Percentiles rank a stretch among this genome's conserved stretches.
Evolutionary conservation across 1,140 invertebrate species (phyloP).

Genomic region (Choristoneura fumiferana): DNA sequence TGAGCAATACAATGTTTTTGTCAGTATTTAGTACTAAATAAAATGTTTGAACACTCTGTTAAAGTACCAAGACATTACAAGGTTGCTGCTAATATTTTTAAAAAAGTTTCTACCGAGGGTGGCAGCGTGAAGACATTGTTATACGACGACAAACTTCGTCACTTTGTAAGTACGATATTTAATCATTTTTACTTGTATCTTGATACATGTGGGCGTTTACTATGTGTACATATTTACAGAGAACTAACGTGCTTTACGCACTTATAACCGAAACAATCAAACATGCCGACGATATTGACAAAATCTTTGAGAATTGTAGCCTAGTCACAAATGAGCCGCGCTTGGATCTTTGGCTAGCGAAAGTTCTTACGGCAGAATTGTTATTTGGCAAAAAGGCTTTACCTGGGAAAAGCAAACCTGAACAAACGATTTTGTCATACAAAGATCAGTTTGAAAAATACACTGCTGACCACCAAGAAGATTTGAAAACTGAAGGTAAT

Average conservation of each 20-base stretch:
- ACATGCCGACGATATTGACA: slow-evolving; percentile 81
- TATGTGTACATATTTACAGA: slow-evolving; percentile 79
- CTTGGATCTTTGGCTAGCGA: slow-evolving; percentile 85
- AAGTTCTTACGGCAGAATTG: slow-evolving; percentile 88
- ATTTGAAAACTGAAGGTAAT: slow-evolving; percentile 68
- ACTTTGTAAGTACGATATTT: slow-evolving; percentile 60
- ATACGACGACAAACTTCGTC: slow-evolving; percentile 82
- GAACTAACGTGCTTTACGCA: slow-evolving; percentile 84
- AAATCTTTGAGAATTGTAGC: slow-evolving; percentile 81
- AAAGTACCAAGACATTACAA: slow-evolving; percentile 89
- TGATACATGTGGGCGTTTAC: slow-evolving; percentile 23
- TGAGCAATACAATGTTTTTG: slow-evolving; percentile 33
- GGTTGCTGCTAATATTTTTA: slow-evolving; percentile 82
- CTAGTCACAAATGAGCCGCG: slow-evolving; percentile 83
- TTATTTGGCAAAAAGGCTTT: slow-evolving; percentile 89
- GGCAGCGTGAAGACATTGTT: slow-evolving; percentile 86
- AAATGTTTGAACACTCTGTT: slow-evolving; percentile 84
- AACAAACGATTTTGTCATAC: slow-evolving; percentile 83
- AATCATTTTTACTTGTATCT: slow-evolving; percentile 9
- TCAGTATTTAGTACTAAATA: slow-evolving; percentile 31
- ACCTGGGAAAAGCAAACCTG: slow-evolving; percentile 83
- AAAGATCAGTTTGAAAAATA: slow-evolving; percentile 75
- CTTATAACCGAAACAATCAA: slow-evolving; percentile 86
- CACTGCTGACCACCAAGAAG: slow-evolving; percentile 46
- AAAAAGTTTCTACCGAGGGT: slow-evolving; percentile 82